phyloP scores from a whole-genome alignment of 2,113 vertebrate species.

The Calypte anna region DNA sequence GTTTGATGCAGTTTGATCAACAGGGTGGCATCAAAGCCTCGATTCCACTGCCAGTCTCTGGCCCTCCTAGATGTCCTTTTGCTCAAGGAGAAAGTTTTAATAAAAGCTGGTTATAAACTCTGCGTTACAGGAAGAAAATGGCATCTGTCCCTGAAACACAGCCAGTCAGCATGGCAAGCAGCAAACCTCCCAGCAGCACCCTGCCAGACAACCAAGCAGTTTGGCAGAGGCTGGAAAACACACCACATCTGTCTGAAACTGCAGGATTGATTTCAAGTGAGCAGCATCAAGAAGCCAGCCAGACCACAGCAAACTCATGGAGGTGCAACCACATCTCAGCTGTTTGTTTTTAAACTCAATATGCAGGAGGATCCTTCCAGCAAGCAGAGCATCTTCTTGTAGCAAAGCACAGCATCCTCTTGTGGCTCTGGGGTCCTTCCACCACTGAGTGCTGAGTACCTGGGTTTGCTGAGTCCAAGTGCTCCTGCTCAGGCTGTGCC shows the following conservation, averaged over 20 bases:
- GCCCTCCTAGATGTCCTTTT: not conserved
- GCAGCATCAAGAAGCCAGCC: not conserved
- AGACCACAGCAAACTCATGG: not conserved
- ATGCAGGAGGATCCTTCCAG: not conserved
- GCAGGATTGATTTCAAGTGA: not conserved
- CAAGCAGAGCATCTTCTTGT: not conserved
- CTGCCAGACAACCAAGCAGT: not conserved
- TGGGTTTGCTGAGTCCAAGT: not conserved
- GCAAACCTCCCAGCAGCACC: not conserved
- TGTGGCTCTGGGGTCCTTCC: not conserved
- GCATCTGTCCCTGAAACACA: slow-evolving; percentile 15
- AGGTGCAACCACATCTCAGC: not conserved
- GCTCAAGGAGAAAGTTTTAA: slow-evolving; percentile 34
- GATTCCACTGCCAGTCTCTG: not conserved
- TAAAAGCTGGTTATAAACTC: not conserved
- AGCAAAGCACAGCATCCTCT: not conserved
- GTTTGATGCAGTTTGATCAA: not conserved
- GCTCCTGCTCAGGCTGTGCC: not conserved
- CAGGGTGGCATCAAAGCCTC: fast-evolving
- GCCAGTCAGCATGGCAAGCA: not conserved
- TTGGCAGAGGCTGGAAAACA: not conserved
- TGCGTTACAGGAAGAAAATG: not conserved
- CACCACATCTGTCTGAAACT: not conserved
- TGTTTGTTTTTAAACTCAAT: not conserved
- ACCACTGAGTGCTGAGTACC: not conserved